Conservation (phyloP, 2,797 vertebrate species). For the Sylvia borin region DNA sequence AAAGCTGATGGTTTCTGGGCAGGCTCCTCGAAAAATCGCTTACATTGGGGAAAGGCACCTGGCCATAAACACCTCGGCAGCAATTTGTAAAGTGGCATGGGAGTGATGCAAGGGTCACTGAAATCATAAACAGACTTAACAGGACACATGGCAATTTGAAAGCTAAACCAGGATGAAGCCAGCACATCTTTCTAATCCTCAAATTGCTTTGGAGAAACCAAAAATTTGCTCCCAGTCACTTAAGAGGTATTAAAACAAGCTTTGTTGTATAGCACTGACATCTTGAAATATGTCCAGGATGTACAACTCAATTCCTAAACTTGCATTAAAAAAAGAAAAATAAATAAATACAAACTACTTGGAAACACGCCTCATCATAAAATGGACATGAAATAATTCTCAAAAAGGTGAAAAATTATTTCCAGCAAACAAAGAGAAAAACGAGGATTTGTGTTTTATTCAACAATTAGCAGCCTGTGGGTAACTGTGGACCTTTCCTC, state of each 20-base stretch:
- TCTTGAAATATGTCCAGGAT: not conserved
- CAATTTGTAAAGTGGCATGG: not conserved
- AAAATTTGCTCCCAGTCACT: slow-evolving; percentile 12
- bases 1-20: not conserved
- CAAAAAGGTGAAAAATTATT: not conserved
- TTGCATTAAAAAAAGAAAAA: not conserved
- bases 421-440: not conserved
- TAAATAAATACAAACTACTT: not conserved
- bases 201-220: not conserved
- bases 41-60: not conserved
- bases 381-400: not conserved
- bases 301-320: not conserved
- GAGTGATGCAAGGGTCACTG: not conserved
- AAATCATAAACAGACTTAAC: not conserved
- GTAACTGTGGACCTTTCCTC: not conserved
- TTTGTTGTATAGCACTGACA: not conserved
- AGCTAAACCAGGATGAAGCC: not conserved
- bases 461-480: not conserved
- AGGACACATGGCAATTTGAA: not conserved
- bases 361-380: not conserved
- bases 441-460: not conserved
- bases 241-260: not conserved
- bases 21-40: not conserved
- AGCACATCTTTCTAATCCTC: not conserved
- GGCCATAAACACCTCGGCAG: not conserved